A percentile compares a stretch with the other conserved stretches of the same genome.
These are phyloP conservation scores for Dryoscopus gambensis DNA, from an alignment of 2,113 vertebrate genomes.

Conservation along the genomic window DNA sequence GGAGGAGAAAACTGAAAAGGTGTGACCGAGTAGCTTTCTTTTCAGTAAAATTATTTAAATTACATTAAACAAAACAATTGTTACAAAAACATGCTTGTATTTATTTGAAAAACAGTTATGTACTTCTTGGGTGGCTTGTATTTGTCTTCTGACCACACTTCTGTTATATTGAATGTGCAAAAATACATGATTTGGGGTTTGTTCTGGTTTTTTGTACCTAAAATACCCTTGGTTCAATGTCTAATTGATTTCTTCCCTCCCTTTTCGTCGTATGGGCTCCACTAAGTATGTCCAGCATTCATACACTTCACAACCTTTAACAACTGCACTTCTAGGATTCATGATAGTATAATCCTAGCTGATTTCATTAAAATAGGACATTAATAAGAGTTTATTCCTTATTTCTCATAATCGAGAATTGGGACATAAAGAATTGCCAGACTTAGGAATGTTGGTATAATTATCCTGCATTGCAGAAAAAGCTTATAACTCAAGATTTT, in stretches of 20 bases:
- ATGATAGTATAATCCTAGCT: not conserved
- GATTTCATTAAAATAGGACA: not conserved
- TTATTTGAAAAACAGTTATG: not conserved
- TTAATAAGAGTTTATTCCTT: not conserved
- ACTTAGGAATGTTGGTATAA: not conserved
- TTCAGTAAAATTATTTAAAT: not conserved
- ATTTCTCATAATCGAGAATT: not conserved
- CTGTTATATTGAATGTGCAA: fast-evolving
- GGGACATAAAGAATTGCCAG: not conserved
- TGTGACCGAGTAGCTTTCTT: not conserved
- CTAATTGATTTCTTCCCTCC: not conserved
- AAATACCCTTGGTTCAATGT: not conserved
- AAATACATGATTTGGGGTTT: not conserved
- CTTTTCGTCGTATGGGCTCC: not conserved
- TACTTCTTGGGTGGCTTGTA: not conserved
- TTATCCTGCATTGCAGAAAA: not conserved
- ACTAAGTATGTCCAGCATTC: not conserved
- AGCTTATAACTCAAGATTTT: not conserved
- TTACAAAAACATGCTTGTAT: not conserved
- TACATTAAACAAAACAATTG: not conserved
- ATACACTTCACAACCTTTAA: not conserved
- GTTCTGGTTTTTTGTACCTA: not conserved
- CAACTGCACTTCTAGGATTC: not conserved
- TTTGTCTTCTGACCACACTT: not conserved
- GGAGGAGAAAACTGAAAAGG: constrained; percentile 86